phyloP scores from a whole-genome alignment of 2,797 vertebrate species.

The Triplophysa yarkandensis region DNA sequence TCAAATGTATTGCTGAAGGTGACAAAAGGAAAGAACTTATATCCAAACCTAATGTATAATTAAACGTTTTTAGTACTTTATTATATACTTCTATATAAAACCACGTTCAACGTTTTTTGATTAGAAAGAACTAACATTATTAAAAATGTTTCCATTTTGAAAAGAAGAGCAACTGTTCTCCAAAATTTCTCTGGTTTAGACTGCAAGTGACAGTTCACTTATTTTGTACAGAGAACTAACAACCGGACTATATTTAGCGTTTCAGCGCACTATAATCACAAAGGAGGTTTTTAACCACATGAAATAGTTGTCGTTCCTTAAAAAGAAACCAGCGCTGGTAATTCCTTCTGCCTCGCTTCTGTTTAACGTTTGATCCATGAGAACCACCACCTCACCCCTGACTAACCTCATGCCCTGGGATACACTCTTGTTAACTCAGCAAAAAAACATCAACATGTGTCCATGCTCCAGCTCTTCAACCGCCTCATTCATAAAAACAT shows the following conservation, averaged over 20 bases:
- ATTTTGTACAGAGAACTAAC: conserved; percentile 41
- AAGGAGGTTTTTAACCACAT: conserved; percentile 50
- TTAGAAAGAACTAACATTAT: conserved; percentile 9
- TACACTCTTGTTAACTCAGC: conserved; percentile 43
- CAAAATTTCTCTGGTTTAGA: conserved; percentile 27
- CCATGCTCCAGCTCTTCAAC: conserved; percentile 52
- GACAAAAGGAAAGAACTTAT: too few species aligned
- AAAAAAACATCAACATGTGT: conserved; percentile 63
- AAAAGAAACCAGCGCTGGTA: conserved; percentile 29
- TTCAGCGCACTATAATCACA: conserved; percentile 38
- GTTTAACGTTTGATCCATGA: conserved; percentile 61
- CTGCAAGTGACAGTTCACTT: conserved; percentile 28
- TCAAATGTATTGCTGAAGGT: too few species aligned
- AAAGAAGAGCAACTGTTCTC: conserved; percentile 7
- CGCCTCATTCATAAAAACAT: conserved; percentile 54
- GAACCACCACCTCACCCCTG: background rate
- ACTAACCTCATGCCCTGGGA: conserved; percentile 14
- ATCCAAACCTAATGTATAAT: too few species aligned
- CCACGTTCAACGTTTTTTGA: background rate
- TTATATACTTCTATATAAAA: background rate
- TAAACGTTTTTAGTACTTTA: too few species aligned
- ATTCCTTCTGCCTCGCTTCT: conserved; percentile 48
- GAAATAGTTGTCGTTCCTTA: conserved; percentile 26
- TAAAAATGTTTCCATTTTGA: conserved; percentile 24
- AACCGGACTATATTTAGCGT: conserved; percentile 46